These are phyloP conservation scores for Myathropa florea DNA, from an alignment of 2,888 invertebrate genomes.

Conservation along the genomic window DNA sequence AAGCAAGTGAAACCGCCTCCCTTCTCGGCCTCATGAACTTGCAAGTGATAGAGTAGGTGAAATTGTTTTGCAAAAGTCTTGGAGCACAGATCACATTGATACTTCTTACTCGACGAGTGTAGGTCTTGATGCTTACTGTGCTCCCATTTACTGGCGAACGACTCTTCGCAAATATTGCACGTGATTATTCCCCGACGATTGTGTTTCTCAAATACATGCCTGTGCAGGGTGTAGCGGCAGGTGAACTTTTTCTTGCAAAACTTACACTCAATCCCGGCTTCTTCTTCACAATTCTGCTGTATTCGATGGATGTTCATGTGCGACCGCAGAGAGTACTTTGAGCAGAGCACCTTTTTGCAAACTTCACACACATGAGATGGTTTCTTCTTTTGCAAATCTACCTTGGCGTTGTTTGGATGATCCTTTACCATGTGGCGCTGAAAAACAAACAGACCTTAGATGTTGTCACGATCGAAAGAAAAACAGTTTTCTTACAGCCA, in stretches of 20 bases:
- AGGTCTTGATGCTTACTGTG: slow-evolving; percentile 48
- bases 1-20: slow-evolving; percentile 23
- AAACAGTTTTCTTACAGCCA: slow-evolving; percentile 21
- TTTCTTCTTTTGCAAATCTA: slow-evolving; percentile 2
- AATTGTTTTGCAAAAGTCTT: slow-evolving; percentile 48
- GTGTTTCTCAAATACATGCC: slow-evolving; percentile 47
- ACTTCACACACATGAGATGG: slow-evolving; percentile 19
- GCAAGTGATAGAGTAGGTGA: slow-evolving; percentile 56
- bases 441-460: neutral
- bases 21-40: slow-evolving; percentile 52
- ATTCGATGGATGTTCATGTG: slow-evolving; percentile 47
- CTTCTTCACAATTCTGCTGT: neutral
- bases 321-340: slow-evolving; percentile 31
- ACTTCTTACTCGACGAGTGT: slow-evolving; percentile 33
- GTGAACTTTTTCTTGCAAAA: slow-evolving; percentile 44
- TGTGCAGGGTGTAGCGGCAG: slow-evolving; percentile 41
- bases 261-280: slow-evolving; percentile 18
- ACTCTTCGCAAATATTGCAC: slow-evolving; percentile 49
- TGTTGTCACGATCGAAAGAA: neutral
- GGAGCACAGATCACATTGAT: slow-evolving; percentile 52
- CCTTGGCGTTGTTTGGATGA: slow-evolving; percentile 7
- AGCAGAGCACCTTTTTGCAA: slow-evolving; percentile 38
- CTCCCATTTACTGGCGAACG: slow-evolving; percentile 37
- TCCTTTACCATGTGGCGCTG: slow-evolving; percentile 59
- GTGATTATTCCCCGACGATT: slow-evolving; percentile 41